These are phyloP conservation scores for Meteorus sp. DNA, from an alignment of 1,140 invertebrate species.

Conservation along the genomic window DNA sequence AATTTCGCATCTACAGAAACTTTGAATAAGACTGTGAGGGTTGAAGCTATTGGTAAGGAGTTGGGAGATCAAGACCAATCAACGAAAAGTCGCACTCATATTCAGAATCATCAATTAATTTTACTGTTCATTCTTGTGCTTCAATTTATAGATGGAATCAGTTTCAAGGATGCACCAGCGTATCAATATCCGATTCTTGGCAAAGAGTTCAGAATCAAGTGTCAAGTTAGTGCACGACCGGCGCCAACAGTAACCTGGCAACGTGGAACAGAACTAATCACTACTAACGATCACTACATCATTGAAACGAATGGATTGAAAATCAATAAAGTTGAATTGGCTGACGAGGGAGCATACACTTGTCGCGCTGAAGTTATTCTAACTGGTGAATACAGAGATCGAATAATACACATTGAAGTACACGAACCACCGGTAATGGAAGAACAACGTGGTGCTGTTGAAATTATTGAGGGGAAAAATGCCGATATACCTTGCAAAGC, in stretches of 20 bases:
- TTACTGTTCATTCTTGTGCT: conserved; percentile 17
- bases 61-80: no score
- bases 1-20: conserved; percentile 71
- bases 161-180: conserved; percentile 80
- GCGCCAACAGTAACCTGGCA: conserved; percentile 82
- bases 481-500: conserved; percentile 76
- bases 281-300: conserved; percentile 70
- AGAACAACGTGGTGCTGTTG: conserved; percentile 59
- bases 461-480: conserved; percentile 78
- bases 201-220: conserved; percentile 76
- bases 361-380: conserved; percentile 79
- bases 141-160: conserved; percentile 73
- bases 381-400: conserved; percentile 76
- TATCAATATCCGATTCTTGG: conserved; percentile 82
- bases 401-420: conserved; percentile 79
- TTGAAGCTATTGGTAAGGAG: conserved; percentile 75
- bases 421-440: conserved; percentile 75
- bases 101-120: no score
- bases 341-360: conserved; percentile 82
- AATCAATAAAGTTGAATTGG: conserved; percentile 76
- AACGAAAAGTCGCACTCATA: no score
- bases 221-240: conserved; percentile 82
- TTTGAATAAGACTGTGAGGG: conserved; percentile 67
- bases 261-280: conserved; percentile 71
- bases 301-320: conserved; percentile 75